Evolutionary conservation across 2,113 vertebrate genomes (phyloP).

Genomic region (Sisor rabdophorus): DNA sequence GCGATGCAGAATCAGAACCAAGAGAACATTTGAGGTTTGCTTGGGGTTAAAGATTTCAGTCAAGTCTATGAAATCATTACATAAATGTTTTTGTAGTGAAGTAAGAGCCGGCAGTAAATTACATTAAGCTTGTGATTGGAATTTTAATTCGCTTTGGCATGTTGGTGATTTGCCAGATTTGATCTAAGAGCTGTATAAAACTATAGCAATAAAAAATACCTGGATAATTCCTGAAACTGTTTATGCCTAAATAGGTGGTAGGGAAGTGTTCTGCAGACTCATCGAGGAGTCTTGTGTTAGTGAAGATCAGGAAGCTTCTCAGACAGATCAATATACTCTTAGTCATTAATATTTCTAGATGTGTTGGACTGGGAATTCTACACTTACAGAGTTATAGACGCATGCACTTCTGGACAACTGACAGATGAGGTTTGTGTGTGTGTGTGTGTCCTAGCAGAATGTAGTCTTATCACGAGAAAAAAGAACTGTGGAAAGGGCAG

Average conservation of each 20-base stretch:
- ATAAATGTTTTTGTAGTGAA: slow-evolving; percentile 24
- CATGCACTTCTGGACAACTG: slow-evolving; percentile 20
- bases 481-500: slow-evolving; percentile 31
- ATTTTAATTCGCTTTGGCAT: background rate
- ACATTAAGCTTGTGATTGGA: slow-evolving; percentile 6
- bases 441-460: slow-evolving; percentile 18
- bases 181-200: background rate
- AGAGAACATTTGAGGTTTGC: slow-evolving; percentile 3
- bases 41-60: slow-evolving; percentile 9
- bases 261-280: slow-evolving; percentile 15
- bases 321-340: slow-evolving; percentile 42
- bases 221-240: slow-evolving; percentile 10
- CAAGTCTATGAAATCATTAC: slow-evolving; percentile 1
- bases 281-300: slow-evolving; percentile 20
- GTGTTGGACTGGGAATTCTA: slow-evolving; percentile 31
- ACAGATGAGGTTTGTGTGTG: slow-evolving; percentile 19
- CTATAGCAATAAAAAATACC: background rate
- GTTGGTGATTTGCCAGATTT: slow-evolving; percentile 12
- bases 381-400: slow-evolving; percentile 33
- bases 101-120: slow-evolving; percentile 17
- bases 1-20: background rate
- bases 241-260: slow-evolving; percentile 21
- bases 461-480: slow-evolving; percentile 30
- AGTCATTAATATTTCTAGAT: slow-evolving; percentile 35
- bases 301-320: slow-evolving; percentile 33